Evolutionary conservation across 2,888 invertebrate genomes (phyloP), one percentile per base, ranked within the genome.

Genomic region (Dryadula phaetusa): DNA sequence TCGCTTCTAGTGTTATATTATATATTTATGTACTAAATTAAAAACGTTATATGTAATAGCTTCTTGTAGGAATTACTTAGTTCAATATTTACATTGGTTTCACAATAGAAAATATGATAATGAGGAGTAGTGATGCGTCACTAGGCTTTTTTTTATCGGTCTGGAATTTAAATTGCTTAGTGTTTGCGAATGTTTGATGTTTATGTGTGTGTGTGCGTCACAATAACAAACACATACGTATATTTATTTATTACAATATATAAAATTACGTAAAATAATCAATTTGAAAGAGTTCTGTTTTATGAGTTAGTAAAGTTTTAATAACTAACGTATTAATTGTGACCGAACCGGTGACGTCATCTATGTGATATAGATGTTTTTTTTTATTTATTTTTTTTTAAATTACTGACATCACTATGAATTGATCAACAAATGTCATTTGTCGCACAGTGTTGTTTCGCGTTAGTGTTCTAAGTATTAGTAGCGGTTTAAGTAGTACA

Each of bases 401-500:
- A 25, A 8, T 7, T 34, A 34, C 8, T 34, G 32, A 34, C 32
- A 1, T 34, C 8, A 34, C 8, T 7, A 34, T 34, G 1, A 34
- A 34, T 7, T 34, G n/a, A n/a, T n/a, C n/a, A n/a, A n/a, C n/a
- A n/a, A n/a, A n/a, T n/a, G n/a, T n/a, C n/a, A n/a, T n/a, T n/a
- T n/a, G n/a, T n/a, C n/a, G n/a, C n/a, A n/a, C n/a, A n/a, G n/a
- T 53, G 53, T 54, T 69, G 7, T 66, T 67, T 69, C 46, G 54
- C 69, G 54, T 69, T 69, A 67, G 54, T 28, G n/a, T n/a, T n/a
- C n/a, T n/a, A 47, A 65, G 64, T 69, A 69, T 65, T 67, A 61
- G 64, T 71, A 71, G 69, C 62, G n/a, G 18, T 62, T 54, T 71
- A 69, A 71, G 69, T 67, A 67, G 69, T 65, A 60, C 58, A 67